Evolutionary conservation across 2,888 invertebrate species (phyloP), one percentile per base, ranked within the genome.

Genomic region (Eretmocerus hayati): DNA sequence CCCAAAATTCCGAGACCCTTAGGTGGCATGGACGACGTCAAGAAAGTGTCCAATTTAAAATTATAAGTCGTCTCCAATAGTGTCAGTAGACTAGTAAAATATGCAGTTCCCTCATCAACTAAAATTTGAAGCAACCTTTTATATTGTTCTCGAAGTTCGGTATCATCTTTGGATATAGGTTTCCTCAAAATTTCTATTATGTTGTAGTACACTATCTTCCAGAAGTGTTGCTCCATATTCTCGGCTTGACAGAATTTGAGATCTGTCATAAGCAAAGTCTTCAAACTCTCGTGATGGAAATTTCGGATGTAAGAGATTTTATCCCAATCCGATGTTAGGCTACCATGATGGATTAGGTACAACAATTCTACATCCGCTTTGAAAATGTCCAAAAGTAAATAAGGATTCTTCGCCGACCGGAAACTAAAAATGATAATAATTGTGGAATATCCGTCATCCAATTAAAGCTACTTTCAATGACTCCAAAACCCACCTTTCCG

Each of bases 191-290:
- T 77, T 71, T 93, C 92, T 56, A 93, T 90, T 54, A 90, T 83
- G 66, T 86, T 86, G 67, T 94, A 87, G 69, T 87, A 94, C 4
- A 90, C 77, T 53, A 90, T 80, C 71, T 91, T 92, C 94, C 94
- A 94, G 69, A 94, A 83, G 65, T 87, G 84, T 62, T 88, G 87
- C 63, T 94, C 94, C 8, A 91, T 82, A 65, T 91, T 90, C 64
- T 90, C 86, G 35, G 84, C 79, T 65, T 89, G 87, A 59, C 90
- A 88, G 67, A 90, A 89, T 70, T 89, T 90, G 49, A 92, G 78
- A 71, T 93, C 90, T 36, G 83, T 80, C 63, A 84, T 75, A 11
- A 90, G 71, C 9, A 90, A 74, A 56, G 76, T 80, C 56, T 80
- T 77, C 39, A 88, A 77, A 41, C 82, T 81, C 52, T 79, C 76